These are phyloP conservation scores for Priocnemis perturbator DNA, from an alignment of 2,888 invertebrate species.

Conservation along the genomic window DNA sequence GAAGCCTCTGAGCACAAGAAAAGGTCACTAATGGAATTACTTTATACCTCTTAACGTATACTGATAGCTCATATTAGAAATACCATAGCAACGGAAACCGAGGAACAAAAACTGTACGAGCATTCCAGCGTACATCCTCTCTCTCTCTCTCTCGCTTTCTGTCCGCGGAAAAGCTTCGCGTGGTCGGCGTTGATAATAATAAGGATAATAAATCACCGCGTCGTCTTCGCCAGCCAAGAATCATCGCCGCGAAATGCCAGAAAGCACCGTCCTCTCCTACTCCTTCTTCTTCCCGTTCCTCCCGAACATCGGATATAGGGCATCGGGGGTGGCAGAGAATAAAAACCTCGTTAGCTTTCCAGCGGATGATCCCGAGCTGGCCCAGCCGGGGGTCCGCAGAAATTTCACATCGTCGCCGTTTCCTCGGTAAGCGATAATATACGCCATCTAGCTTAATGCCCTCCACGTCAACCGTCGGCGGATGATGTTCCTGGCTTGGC, in stretches of 20 bases:
- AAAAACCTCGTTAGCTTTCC: slow-evolving; percentile 4
- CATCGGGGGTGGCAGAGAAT: background rate
- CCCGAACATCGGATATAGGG: background rate
- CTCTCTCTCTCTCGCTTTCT: too few species aligned
- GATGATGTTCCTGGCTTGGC: slow-evolving; percentile 3
- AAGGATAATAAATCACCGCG: too few species aligned
- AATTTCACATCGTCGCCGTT: slow-evolving; percentile 29
- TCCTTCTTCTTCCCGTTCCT: background rate
- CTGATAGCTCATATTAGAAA: too few species aligned
- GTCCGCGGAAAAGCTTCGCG: too few species aligned
- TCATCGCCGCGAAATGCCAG: background rate
- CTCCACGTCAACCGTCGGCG: slow-evolving; percentile 23
- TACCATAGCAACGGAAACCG: too few species aligned
- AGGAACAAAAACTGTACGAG: too few species aligned
- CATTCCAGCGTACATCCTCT: too few species aligned
- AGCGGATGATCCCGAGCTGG: slow-evolving; percentile 1
- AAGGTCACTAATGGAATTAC: too few species aligned
- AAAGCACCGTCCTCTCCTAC: background rate
- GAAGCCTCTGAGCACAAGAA: too few species aligned
- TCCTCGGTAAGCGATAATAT: slow-evolving; percentile 27
- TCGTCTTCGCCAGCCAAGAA: too few species aligned
- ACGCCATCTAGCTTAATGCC: slow-evolving; percentile 35
- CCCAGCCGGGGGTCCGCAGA: slow-evolving; percentile 20
- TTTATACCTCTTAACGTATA: too few species aligned
- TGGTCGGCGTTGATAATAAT: too few species aligned